phyloP scores from a whole-genome alignment of 2,113 vertebrate species.

The Clarias batrachus region DNA sequence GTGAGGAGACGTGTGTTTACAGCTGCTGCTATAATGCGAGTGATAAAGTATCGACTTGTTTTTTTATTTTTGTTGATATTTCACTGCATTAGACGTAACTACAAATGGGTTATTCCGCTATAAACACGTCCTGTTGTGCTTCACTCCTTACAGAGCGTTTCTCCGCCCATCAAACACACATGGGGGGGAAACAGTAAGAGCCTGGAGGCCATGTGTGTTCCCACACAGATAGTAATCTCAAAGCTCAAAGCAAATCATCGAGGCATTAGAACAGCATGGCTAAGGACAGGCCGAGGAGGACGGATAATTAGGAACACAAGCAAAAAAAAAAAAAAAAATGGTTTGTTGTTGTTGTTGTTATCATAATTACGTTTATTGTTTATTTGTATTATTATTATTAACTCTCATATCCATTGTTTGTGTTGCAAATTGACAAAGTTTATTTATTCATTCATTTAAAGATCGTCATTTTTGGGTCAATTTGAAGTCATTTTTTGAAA shows the following conservation, averaged over 20 bases:
- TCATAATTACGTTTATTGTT: neutral
- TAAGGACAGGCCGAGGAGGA: neutral
- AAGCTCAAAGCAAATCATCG: constrained; percentile 63
- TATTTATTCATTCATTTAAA: too few relatives aligned
- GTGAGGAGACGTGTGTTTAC: neutral
- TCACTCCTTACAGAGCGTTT: constrained; percentile 47
- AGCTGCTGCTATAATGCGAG: neutral
- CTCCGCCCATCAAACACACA: constrained; percentile 49
- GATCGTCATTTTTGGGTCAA: neutral
- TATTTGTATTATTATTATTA: neutral
- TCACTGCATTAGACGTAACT: neutral
- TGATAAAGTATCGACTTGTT: neutral
- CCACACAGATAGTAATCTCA: constrained; percentile 66
- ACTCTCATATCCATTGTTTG: neutral
- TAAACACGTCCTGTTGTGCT: neutral
- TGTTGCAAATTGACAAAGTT: neutral
- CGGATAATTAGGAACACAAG: neutral
- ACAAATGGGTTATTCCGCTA: too few relatives aligned
- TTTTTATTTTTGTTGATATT: neutral
- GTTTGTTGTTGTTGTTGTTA: neutral
- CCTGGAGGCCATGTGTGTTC: constrained; percentile 57
- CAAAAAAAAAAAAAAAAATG: neutral
- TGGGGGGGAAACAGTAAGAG: constrained; percentile 49
- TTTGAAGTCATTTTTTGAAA: too few relatives aligned
- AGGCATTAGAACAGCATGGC: constrained; percentile 36